phyloP scores from a whole-genome alignment of 2,113 vertebrate genomes.

The Delphinus delphis region DNA sequence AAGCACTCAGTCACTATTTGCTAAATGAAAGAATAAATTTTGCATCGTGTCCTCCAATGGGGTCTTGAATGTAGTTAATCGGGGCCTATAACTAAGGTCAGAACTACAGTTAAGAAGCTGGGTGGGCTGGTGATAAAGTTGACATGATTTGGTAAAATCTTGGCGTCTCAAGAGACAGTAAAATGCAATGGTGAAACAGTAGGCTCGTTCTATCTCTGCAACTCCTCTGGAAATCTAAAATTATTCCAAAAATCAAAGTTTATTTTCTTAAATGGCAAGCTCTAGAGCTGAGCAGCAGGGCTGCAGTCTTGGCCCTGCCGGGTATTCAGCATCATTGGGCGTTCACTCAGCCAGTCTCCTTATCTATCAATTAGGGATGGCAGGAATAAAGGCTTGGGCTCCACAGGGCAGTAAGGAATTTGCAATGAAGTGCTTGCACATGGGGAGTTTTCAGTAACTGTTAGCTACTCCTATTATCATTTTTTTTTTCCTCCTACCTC shows the following conservation, averaged over 20 bases:
- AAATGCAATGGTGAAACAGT: background rate
- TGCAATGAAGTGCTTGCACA: rapidly evolving
- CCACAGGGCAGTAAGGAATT: background rate
- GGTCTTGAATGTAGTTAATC: too few species aligned
- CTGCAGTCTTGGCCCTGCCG: background rate
- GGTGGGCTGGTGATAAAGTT: background rate
- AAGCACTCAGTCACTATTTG: background rate
- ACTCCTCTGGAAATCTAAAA: background rate
- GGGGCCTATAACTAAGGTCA: background rate
- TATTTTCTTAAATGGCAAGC: background rate
- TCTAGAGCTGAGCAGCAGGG: rapidly evolving
- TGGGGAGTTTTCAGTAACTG: background rate
- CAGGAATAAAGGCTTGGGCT: background rate
- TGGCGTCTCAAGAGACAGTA: background rate
- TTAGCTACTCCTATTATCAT: background rate
- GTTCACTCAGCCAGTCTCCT: rapidly evolving
- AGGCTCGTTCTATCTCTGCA: background rate
- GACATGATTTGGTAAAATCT: background rate
- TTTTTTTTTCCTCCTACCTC: background rate
- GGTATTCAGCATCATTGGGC: rapidly evolving
- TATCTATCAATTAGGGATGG: rapidly evolving
- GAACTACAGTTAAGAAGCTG: background rate
- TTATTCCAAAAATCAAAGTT: background rate
- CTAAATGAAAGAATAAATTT: background rate
- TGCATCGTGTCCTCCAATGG: background rate